These are phyloP conservation scores for Ectobius pallidus DNA, from an alignment of 2,888 invertebrate genomes.

Conservation along the genomic window DNA sequence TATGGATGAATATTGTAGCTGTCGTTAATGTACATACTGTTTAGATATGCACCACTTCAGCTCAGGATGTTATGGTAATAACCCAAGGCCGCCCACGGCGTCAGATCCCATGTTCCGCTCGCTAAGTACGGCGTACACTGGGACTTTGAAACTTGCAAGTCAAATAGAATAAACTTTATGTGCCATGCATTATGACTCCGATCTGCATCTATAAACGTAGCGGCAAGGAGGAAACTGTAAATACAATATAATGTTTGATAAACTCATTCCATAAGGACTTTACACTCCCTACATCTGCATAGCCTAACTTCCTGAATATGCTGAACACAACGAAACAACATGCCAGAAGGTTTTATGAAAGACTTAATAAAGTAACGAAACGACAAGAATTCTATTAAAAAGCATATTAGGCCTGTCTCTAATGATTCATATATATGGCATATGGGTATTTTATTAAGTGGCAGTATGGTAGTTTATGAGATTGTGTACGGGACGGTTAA, in stretches of 20 bases:
- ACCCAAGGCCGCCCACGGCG: not conserved
- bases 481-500: too few species aligned
- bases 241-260: not conserved
- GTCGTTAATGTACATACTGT: not conserved
- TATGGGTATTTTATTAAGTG: too few species aligned
- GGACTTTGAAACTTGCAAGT: not conserved
- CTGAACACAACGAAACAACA: not conserved
- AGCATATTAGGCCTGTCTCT: too few species aligned
- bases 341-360: not conserved
- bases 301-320: not conserved
- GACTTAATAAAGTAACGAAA: not conserved
- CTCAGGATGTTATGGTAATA: constrained; percentile 14
- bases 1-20: too few species aligned
- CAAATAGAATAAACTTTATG: not conserved
- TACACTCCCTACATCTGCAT: not conserved
- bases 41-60: not conserved
- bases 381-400: not conserved
- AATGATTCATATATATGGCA: too few species aligned
- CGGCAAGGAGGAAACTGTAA: not conserved
- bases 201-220: not conserved
- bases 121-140: not conserved
- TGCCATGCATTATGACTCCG: not conserved
- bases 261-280: not conserved
- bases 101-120: not conserved
- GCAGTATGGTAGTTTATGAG: too few species aligned